Conservation (phyloP, 2,888 invertebrate genomes). For the Amphiduros pacificus region DNA sequence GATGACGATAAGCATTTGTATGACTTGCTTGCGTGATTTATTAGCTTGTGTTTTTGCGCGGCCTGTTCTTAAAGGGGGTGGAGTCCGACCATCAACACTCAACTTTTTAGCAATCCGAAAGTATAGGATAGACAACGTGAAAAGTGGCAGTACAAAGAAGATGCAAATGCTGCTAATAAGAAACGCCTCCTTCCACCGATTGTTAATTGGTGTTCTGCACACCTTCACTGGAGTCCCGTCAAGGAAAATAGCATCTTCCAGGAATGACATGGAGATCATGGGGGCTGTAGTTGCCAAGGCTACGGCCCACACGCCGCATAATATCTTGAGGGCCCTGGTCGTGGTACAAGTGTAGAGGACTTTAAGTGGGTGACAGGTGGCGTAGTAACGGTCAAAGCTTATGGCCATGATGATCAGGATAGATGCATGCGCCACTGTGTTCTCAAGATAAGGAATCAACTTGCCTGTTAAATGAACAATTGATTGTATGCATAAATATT, state of each 20-base stretch:
- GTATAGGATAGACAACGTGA: conserved; percentile 80
- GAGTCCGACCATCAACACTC: no score
- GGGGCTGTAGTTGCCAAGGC: conserved; percentile 65
- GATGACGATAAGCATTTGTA: conserved; percentile 43
- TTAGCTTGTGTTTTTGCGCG: no score
- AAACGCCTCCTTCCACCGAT: conserved; percentile 78
- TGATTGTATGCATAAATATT: no score
- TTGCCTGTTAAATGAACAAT: conserved; percentile 71
- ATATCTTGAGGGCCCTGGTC: conserved; percentile 52
- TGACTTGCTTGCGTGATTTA: conserved; percentile 44
- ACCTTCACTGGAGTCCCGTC: conserved; percentile 74
- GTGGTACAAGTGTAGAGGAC: conserved; percentile 54
- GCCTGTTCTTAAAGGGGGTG: no score
- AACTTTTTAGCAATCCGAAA: conserved; percentile 57
- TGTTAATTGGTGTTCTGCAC: conserved; percentile 79
- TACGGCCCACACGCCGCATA: conserved; percentile 54
- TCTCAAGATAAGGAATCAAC: conserved; percentile 87
- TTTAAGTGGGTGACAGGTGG: conserved; percentile 83
- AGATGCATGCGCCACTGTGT: conserved; percentile 89
- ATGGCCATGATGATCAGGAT: conserved; percentile 91
- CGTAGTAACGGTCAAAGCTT: conserved; percentile 87
- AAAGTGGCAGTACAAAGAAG: conserved; percentile 84
- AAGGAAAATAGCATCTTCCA: conserved; percentile 68
- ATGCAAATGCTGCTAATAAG: conserved; percentile 78
- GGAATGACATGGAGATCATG: conserved; percentile 80